Evolutionary conservation across 2,797 vertebrate genomes (phyloP).

Genomic region (Glossophaga mutica): DNA sequence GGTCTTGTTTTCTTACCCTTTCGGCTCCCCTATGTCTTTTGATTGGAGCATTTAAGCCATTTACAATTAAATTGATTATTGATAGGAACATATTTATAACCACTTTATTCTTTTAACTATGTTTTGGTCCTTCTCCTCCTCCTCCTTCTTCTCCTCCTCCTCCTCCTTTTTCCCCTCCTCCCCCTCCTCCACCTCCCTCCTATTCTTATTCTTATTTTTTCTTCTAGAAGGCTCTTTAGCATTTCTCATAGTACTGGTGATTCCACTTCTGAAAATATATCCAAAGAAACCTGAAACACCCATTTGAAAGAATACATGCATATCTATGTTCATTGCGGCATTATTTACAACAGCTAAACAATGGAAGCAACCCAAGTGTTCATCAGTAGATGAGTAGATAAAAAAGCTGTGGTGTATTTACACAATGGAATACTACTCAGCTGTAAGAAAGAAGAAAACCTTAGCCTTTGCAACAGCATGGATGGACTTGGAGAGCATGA

Average conservation of each 20-base stretch:
- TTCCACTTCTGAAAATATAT: background rate
- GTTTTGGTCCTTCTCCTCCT: too few relatives aligned
- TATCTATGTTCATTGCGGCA: background rate
- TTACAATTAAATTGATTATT: too few relatives aligned
- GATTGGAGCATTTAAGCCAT: too few relatives aligned
- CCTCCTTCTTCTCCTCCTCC: too few relatives aligned
- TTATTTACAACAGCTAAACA: background rate
- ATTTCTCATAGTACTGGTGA: background rate
- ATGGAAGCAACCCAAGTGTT: too few relatives aligned
- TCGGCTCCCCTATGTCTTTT: too few relatives aligned
- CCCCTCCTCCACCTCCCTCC: too few relatives aligned
- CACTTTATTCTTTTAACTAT: background rate
- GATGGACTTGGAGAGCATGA: background rate
- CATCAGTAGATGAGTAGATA: background rate
- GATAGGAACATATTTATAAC: too few relatives aligned
- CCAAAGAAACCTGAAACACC: background rate
- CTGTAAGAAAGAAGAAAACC: background rate
- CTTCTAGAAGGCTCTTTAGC: background rate
- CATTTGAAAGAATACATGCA: background rate
- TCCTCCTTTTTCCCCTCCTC: too few relatives aligned
- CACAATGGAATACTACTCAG: background rate
- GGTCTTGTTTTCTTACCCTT: too few relatives aligned
- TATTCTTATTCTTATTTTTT: background rate
- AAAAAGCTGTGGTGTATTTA: background rate
- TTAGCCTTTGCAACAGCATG: background rate